These are phyloP conservation scores for Ceuthmochares aereus DNA, from an alignment of 2,113 vertebrate species.

Conservation along the genomic window DNA sequence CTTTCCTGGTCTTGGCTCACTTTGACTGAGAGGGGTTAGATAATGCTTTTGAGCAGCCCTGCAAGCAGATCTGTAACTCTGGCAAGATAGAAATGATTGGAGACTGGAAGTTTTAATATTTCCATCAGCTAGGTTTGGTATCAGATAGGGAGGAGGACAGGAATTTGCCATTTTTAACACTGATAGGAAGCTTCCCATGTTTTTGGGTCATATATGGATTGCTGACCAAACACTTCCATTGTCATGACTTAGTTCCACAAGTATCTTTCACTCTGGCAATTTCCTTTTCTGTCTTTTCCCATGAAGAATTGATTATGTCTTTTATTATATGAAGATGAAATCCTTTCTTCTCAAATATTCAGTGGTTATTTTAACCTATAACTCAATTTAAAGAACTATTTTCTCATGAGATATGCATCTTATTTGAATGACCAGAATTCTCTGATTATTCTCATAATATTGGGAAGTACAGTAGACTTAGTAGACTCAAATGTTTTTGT, in stretches of 20 bases:
- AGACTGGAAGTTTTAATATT: neutral
- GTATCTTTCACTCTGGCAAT: neutral
- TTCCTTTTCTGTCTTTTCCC: neutral
- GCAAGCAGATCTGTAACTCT: neutral
- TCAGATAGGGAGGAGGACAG: neutral
- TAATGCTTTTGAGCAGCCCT: neutral
- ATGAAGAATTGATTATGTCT: neutral
- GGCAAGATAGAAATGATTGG: neutral
- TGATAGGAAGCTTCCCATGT: neutral
- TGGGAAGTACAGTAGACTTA: neutral
- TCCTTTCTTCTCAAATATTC: neutral
- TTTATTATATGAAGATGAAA: constrained; percentile 1
- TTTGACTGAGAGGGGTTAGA: neutral
- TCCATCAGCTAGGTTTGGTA: neutral
- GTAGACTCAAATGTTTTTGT: constrained; percentile 26
- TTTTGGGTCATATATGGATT: neutral
- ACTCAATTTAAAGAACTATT: neutral
- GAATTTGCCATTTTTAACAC: neutral
- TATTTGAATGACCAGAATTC: constrained; percentile 13
- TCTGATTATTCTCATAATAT: constrained; percentile 3
- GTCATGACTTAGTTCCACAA: neutral
- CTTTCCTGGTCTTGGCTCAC: neutral
- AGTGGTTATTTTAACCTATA: neutral
- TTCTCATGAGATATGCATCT: constrained; percentile 55
- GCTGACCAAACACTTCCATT: neutral